Base-by-base conservation (phyloP, 2,888 invertebrate genomes). In the Nephrotoma guestfalica region DNA sequence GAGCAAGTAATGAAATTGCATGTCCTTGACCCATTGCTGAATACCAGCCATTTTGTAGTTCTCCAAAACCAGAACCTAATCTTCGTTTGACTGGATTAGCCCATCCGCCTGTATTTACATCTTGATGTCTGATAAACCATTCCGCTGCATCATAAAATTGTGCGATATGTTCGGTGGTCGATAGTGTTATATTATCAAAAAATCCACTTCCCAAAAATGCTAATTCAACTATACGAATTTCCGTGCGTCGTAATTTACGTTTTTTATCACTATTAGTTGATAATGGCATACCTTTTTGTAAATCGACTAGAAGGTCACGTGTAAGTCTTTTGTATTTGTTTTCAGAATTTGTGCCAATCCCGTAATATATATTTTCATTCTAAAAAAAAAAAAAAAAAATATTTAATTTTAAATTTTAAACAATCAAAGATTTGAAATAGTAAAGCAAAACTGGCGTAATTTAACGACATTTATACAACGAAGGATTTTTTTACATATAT, bases 1-100 rank as follows among this genome's bases (percentile, higher is more conserved):
- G 93, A 0, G 97, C 94, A 86, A 99, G 93, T n/a, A 99, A 94
- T 0, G 99, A 99, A 89, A 99, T 96, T 41, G 96, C 97, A 91
- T 99, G 99, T 0, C 99, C 99, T 91, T 99, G 99, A 2, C 97
- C 98, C 99, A 99, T 99, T 0, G 99, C 97, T 0, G 98, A 99
- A 91, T 98, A 96, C 98, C 98, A 98, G 87, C 98, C 98, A 1
- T 97, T 95, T 88, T 94, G 93, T 86, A 99, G 93, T 88, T 96
- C 95, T 6, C 94, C 93, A 91, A 96, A 95, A 41, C 96, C 95
- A 85, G 94, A 92, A n/a, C 86, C 86, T 88, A 95, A 94, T 92
- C 93, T 95, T 90, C 98, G 93, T 87, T 94, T 93, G 86, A 98
- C 98, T 86, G 96, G 96, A 90, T 98, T 97, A 86, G 97, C 94